Base-by-base conservation (phyloP, 2,888 invertebrate species). In the Diadegma fenestrale region DNA sequence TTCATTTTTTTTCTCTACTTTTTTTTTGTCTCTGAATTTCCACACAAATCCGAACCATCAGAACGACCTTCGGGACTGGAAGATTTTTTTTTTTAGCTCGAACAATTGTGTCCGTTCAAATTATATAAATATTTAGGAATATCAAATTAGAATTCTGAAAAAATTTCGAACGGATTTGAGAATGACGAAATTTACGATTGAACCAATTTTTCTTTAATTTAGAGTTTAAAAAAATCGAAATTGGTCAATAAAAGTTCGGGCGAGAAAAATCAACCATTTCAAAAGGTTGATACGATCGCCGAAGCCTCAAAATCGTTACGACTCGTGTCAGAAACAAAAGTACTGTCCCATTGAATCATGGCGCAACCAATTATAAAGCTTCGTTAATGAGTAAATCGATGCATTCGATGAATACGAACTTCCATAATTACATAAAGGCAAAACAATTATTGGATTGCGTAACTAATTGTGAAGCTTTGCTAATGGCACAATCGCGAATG, bases 31-130 rank as follows among this genome's bases (percentile, higher is more conserved):
- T 61, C 41, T 7, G 26, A 6, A 33, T 66, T 17, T 26, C 12
- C 37, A 75, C 72, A 73, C 48, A 19, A 54, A 45, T 68, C 51
- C 37, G 43, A 72, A 68, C 58, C 54, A 76, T 76, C 66, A 19
- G 14, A 17, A 6, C 12, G 69, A 58, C 81, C 78, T 78, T 79
- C 78, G 73, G 26, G 17, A 48, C 37, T 66, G 41, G 63, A 66
- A 63, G 45, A 51, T 63, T 75, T 43, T 48, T 41, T 48, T 48
- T 61, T 33, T 63, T 17, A 2, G 43, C n/a, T 30, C 14, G 33
- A 69, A 3, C 54, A 19, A 66, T 14, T 7, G 6, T 66, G 10
- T 77, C 26, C n/a, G 17, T 26, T 3, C 2, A 61, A 17, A 58
- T 43, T 43, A 17, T 22, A 33, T 30, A 45, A 63, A 37, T 63